Conservation (phyloP, 2,113 vertebrate species). For the Percopsis transmontana region DNA sequence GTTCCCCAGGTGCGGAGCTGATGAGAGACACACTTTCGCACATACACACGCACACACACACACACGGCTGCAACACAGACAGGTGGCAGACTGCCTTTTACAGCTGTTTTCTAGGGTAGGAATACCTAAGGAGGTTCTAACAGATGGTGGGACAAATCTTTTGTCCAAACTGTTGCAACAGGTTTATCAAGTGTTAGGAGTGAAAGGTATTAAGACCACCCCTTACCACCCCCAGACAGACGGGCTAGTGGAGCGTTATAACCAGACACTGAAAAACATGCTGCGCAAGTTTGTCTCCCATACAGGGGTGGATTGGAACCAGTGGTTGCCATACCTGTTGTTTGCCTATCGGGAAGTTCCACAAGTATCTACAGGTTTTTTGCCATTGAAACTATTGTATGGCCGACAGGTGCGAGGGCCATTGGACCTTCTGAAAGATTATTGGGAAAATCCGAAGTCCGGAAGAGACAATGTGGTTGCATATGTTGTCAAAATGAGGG, state of each 20-base stretch:
- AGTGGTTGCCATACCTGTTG: slow-evolving; percentile 3
- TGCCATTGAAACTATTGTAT: background rate
- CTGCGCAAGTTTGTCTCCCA: slow-evolving; percentile 11
- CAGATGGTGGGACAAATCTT: background rate
- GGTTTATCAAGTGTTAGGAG: background rate
- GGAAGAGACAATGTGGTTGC: too few relatives aligned
- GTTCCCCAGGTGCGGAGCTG: too few relatives aligned
- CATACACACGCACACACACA: too few relatives aligned
- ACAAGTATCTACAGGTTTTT: background rate
- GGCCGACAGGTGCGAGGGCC: background rate
- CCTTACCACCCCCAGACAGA: background rate
- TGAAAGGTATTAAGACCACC: background rate
- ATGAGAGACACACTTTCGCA: too few relatives aligned
- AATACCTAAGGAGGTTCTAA: background rate
- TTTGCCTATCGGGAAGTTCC: slow-evolving; percentile 24
- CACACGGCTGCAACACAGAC: too few relatives aligned
- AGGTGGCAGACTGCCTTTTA: background rate
- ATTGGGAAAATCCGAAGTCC: background rate
- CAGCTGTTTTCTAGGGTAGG: slow-evolving; percentile 1
- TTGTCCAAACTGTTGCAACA: background rate
- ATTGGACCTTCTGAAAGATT: background rate
- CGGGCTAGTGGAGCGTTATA: background rate
- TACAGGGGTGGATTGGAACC: slow-evolving; percentile 2
- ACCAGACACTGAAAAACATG: background rate
- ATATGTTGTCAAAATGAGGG: too few relatives aligned